A percentile compares a stretch with the other conserved stretches of the same genome.
phyloP scores from a whole-genome alignment of 2,888 invertebrate species.

The Diaphora mendica region DNA sequence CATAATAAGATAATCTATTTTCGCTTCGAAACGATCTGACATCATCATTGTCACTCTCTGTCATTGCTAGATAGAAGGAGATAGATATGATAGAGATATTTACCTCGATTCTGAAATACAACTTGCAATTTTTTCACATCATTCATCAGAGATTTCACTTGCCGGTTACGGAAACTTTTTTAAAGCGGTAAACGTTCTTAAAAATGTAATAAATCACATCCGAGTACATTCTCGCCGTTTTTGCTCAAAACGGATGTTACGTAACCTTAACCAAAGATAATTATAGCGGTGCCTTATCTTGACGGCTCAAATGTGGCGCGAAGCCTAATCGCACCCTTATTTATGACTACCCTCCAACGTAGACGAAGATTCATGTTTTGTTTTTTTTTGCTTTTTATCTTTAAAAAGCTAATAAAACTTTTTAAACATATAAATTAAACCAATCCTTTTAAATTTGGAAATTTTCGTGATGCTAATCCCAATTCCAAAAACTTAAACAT shows the following conservation, averaged over 20 bases:
- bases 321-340: constrained; percentile 36
- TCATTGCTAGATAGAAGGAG: too few species aligned
- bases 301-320: constrained; percentile 39
- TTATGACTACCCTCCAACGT: constrained; percentile 31
- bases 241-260: constrained; percentile 11
- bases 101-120: not conserved
- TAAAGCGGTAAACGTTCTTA: not conserved
- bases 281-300: constrained; percentile 39
- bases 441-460: too few species aligned
- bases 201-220: constrained; percentile 2
- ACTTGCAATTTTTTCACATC: not conserved
- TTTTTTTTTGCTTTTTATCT: constrained; percentile 28
- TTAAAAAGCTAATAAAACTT: constrained; percentile 17
- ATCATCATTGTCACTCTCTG: too few species aligned
- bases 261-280: constrained; percentile 32
- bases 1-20: too few species aligned
- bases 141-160: not conserved
- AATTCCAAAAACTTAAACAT: too few species aligned
- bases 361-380: constrained; percentile 31
- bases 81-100: not conserved
- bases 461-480: too few species aligned
- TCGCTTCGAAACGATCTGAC: too few species aligned
- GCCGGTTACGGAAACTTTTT: not conserved
- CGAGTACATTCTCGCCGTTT: constrained; percentile 7
- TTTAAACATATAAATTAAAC: too few species aligned